These are phyloP conservation scores for Agrochola lychnidis DNA, from an alignment of 2,888 invertebrate species.

Conservation along the genomic window DNA sequence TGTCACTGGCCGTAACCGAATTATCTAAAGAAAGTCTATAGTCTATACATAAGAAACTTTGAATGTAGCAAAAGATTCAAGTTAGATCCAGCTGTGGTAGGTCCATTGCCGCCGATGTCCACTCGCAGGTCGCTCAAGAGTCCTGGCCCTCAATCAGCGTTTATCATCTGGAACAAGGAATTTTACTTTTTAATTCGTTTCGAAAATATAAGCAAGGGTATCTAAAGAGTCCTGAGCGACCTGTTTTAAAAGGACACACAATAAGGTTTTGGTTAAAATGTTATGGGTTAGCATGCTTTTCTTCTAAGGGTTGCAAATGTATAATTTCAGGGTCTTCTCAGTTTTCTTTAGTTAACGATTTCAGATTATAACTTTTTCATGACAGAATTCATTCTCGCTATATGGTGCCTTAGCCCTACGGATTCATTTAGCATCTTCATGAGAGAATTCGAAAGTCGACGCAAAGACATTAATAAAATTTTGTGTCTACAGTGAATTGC, in stretches of 20 bases:
- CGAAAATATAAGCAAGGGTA: constrained; percentile 73
- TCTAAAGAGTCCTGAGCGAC: constrained; percentile 87
- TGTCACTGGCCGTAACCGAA: constrained; percentile 20
- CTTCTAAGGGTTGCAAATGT: background rate
- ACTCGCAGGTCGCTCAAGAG: constrained; percentile 87
- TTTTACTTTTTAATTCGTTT: constrained; percentile 84
- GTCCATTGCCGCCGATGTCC: constrained; percentile 60
- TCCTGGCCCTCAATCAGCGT: constrained; percentile 88
- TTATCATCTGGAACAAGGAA: constrained; percentile 90
- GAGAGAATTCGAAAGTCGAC: background rate
- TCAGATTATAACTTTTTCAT: background rate
- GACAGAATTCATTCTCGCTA: background rate
- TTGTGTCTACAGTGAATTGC: background rate
- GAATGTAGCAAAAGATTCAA: constrained; percentile 55
- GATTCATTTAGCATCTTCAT: background rate
- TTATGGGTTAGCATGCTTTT: constrained; percentile 34
- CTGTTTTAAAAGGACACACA: constrained; percentile 71
- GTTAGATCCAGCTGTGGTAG: constrained; percentile 62
- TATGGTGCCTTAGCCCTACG: too few relatives aligned
- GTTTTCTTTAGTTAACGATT: constrained; percentile 8
- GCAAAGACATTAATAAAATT: too few relatives aligned
- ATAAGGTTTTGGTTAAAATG: constrained; percentile 38
- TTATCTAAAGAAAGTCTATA: constrained; percentile 35
- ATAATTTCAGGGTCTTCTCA: constrained; percentile 12
- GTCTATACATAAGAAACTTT: constrained; percentile 53